Conservation (phyloP, 2,888 invertebrate genomes). For the Prosopocoilus inquinatus region DNA sequence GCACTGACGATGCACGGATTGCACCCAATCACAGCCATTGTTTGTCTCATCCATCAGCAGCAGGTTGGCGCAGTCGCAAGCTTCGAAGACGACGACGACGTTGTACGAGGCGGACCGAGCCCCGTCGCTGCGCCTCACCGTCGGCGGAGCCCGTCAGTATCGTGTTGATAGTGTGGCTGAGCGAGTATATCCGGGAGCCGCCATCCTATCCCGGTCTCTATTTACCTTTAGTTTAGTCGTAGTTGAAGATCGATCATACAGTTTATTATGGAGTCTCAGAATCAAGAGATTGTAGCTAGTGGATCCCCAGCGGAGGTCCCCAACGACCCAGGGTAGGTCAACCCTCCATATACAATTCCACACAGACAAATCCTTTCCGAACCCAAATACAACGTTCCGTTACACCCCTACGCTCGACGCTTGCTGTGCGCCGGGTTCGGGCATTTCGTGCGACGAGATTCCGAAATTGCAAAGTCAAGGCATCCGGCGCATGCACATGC, state of each 20-base stretch:
- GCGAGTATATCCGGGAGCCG: slow-evolving; percentile 60
- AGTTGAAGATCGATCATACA: slow-evolving; percentile 48
- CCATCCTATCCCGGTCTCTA: slow-evolving; percentile 56
- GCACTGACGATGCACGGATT: slow-evolving; percentile 50
- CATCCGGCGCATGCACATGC: slow-evolving; percentile 15
- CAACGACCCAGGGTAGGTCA: slow-evolving; percentile 88
- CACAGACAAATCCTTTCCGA: slow-evolving; percentile 17
- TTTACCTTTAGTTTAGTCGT: slow-evolving; percentile 52
- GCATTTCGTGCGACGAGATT: not conserved
- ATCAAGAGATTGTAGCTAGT: slow-evolving; percentile 72
- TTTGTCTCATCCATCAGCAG: slow-evolving; percentile 45
- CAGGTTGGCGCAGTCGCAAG: slow-evolving; percentile 39
- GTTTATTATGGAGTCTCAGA: slow-evolving; percentile 69
- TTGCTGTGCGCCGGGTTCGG: slow-evolving; percentile 8
- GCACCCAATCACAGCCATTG: slow-evolving; percentile 52
- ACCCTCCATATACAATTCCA: slow-evolving; percentile 4
- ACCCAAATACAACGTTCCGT: slow-evolving; percentile 23
- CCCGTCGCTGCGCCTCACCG: slow-evolving; percentile 36
- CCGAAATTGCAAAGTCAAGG: slow-evolving; percentile 1
- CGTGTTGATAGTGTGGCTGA: slow-evolving; percentile 69
- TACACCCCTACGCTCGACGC: slow-evolving; percentile 12
- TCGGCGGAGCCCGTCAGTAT: slow-evolving; percentile 57
- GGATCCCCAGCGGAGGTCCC: slow-evolving; percentile 87
- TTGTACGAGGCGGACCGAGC: slow-evolving; percentile 47
- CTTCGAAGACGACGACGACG: slow-evolving; percentile 46